Evolutionary conservation across 2,888 invertebrate species (phyloP), one percentile per base, ranked within the genome.

Genomic region (Tiliacea citrago): DNA sequence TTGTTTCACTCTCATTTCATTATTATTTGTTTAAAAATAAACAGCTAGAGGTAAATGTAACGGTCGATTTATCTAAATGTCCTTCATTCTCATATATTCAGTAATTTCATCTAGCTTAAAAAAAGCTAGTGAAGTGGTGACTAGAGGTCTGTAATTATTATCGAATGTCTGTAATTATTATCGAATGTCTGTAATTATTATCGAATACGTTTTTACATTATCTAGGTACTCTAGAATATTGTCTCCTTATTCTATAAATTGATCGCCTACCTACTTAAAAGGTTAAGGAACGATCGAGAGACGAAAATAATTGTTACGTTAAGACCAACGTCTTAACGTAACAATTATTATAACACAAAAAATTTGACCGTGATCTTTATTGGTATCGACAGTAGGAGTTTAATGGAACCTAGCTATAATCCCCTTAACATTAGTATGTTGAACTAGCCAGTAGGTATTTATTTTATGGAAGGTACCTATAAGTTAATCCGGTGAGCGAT

Each of bases 401-500:
- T 93, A 93, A 94, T 93, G 92, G 92, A 92, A 91, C 89, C 86
- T 88, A 89, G 88, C 91, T 90, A 88, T 94, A 93, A 93, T 93
- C 90, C 92, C 92, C 93, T 94, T 93, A 93, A 92, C 91, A 92
- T 93, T 90, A 90, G 90, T 90, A 91, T 92, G 91, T 91, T 91
- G 88, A 88, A 91, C 88, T 90, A 90, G 81, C 72, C 63, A 84
- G 83, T 91, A 89, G 87, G 80, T 88, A 87, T 84, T 91, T 92
- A 91, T 92, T 94, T 95, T 94, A 93, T 94, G 89, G 90, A 90
- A 91, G 89, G 89, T 92, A n/a, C n/a, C n/a, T n/a, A n/a, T n/a
- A 91, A 88, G 88, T 92, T 95, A 95, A 95, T 95, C 95, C 94
- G 89, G 82, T 86, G 91, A 92, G 89, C 90, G 90, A 91, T 90